Percentiles rank a stretch among this genome's conserved stretches.
Evolutionary conservation across 2,113 vertebrate genomes (phyloP).

Genomic region (Cnemophilus loriae): DNA sequence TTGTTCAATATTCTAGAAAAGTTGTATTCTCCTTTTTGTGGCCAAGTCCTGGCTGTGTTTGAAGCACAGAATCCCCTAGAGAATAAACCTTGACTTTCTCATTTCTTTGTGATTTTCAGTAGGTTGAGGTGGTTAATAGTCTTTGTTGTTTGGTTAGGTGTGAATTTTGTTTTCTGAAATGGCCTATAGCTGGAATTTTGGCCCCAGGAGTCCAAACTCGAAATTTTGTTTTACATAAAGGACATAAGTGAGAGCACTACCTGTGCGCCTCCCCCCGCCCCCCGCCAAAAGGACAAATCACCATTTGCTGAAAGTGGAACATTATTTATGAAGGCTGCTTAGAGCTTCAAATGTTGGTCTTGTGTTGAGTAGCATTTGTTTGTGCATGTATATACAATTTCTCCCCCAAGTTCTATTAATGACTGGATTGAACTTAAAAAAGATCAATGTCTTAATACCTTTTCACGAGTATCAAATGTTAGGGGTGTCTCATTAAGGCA

Average conservation of each 20-base stretch:
- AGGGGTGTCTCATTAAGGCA: background rate
- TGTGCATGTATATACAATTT: background rate
- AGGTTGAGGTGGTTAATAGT: background rate
- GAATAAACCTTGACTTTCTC: background rate
- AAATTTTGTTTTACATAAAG: background rate
- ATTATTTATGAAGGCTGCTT: background rate
- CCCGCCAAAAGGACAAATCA: no score
- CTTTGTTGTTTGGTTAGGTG: background rate
- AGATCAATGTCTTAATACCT: background rate
- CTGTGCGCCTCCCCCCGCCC: no score
- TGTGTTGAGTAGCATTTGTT: background rate
- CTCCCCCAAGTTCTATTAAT: background rate
- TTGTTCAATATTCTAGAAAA: background rate
- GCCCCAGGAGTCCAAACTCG: background rate
- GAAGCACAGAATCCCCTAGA: background rate
- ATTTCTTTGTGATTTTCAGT: background rate
- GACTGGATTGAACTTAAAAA: background rate
- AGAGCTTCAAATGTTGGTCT: background rate
- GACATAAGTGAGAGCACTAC: accelerated
- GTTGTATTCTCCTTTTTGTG: background rate
- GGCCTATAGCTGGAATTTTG: background rate
- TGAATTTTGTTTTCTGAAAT: background rate
- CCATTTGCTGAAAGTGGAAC: background rate
- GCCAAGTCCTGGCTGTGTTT: background rate
- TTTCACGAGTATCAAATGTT: background rate